Base-by-base conservation (phyloP, 2,113 vertebrate genomes). In the Rhagologus leucostigma region DNA sequence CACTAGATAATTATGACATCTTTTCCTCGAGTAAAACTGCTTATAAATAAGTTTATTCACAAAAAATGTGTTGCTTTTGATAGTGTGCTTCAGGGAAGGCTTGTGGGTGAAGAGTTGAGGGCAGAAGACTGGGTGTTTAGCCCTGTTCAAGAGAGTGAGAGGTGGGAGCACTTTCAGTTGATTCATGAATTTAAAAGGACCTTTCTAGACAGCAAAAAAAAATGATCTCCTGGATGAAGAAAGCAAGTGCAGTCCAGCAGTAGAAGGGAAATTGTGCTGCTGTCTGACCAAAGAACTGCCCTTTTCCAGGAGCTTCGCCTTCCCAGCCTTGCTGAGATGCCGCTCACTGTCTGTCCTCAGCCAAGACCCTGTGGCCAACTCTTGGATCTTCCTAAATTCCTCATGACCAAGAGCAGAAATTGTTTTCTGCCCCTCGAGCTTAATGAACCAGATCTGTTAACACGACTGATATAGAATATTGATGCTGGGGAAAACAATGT, bases 281-380 rank as follows among this genome's bases (percentile, higher is more conserved):
- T 65, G 23, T 39, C 55, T 78, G 64, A 47, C 35, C 5, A 21
- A 64, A 50, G 39, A 70, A 8, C 30, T 74, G 60, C 47, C 39
- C 23, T 87, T 70, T 46, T 33, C 64, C n/a, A 55, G 60, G 16
- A 39, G 4, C 39, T 63, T 80, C 2, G 1, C 71, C 63, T 74
- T 74, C 57, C 57, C 37, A 19, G 24, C 52, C 55, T 55, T 29
- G 60, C 62, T 21, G 33, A 47, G 69, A 56, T 44, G 10, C 12
- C 37, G 39, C 27, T 37, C 30, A 1, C 0, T 0, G 2, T 15
- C 24, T 62, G 39, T 39, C 44, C 9, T 7, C 59, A 57, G 62
- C 81, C 18, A 13, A 16, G 59, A 74, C 52, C n/a, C 35, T 37
- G 19, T 16, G 44, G 13, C 37, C 52, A 30, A 6, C 37, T 2